phyloP scores from a whole-genome alignment of 2,797 vertebrate species.

The Acanthis flammea region DNA sequence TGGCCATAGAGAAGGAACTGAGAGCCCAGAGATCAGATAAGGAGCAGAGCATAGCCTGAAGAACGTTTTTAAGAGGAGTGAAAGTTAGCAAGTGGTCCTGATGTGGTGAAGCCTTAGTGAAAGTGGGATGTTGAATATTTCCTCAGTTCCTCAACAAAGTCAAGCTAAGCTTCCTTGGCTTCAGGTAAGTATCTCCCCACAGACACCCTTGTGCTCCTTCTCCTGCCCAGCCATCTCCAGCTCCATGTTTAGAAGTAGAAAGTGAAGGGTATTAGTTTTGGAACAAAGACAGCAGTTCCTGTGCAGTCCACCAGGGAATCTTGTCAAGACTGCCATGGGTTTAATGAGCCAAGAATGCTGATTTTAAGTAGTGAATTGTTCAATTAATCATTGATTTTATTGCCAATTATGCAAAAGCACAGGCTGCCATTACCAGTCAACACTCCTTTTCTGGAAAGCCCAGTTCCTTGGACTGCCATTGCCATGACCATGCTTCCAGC shows the following conservation, averaged over 20 bases:
- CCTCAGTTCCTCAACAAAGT: slow-evolving; percentile 46
- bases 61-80: neutral
- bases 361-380: neutral
- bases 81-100: slow-evolving; percentile 60
- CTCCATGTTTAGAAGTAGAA: neutral
- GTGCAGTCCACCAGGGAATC: neutral
- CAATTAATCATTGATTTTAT: neutral
- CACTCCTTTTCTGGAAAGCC: neutral
- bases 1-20: slow-evolving; percentile 58
- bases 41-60: neutral
- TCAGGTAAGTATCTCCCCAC: neutral
- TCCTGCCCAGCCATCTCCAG: neutral
- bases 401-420: neutral
- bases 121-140: slow-evolving; percentile 51
- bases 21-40: slow-evolving; percentile 64
- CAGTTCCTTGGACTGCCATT: neutral
- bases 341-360: neutral
- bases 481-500: neutral
- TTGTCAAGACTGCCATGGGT: neutral
- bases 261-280: neutral
- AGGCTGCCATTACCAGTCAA: neutral
- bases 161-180: neutral
- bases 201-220: neutral
- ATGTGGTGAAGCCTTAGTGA: slow-evolving; percentile 35
- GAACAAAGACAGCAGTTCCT: neutral